phyloP scores from a whole-genome alignment of 2,797 vertebrate species.

The Hydrophis major region DNA sequence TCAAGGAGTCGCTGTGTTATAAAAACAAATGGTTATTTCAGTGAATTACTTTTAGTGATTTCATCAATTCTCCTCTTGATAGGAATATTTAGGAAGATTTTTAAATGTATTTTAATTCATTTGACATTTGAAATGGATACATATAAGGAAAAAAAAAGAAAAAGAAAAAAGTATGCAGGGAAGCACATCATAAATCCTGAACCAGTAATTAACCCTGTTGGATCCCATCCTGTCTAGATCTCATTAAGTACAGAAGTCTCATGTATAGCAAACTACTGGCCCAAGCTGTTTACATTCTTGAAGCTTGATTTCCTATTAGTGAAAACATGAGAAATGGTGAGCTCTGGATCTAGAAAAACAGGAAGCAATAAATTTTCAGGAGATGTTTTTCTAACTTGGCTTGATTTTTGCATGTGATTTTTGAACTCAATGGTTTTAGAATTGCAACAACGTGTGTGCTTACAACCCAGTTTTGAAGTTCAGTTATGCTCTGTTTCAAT shows the following conservation, averaged over 20 bases:
- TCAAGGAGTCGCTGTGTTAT: not conserved
- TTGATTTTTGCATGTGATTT: not conserved
- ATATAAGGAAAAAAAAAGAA: too few species aligned
- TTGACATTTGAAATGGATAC: too few species aligned
- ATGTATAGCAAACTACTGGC: not conserved
- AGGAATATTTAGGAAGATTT: not conserved
- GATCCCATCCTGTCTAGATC: not conserved
- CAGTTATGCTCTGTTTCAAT: not conserved
- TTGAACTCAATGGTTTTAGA: not conserved
- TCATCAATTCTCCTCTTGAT: not conserved
- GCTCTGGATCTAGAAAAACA: not conserved
- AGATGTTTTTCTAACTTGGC: not conserved
- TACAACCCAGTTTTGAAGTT: not conserved
- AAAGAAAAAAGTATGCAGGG: too few species aligned
- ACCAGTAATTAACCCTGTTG: too few species aligned
- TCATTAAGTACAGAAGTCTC: not conserved
- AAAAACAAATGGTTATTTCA: not conserved
- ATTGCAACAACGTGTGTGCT: not conserved
- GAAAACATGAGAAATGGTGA: not conserved
- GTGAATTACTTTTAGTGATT: not conserved
- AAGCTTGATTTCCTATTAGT: not conserved
- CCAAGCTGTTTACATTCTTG: not conserved
- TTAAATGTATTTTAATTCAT: not conserved
- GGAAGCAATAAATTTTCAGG: not conserved
- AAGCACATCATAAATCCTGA: too few species aligned